Conservation (phyloP, 1,140 invertebrate genomes). For the Anastatus disparis region DNA sequence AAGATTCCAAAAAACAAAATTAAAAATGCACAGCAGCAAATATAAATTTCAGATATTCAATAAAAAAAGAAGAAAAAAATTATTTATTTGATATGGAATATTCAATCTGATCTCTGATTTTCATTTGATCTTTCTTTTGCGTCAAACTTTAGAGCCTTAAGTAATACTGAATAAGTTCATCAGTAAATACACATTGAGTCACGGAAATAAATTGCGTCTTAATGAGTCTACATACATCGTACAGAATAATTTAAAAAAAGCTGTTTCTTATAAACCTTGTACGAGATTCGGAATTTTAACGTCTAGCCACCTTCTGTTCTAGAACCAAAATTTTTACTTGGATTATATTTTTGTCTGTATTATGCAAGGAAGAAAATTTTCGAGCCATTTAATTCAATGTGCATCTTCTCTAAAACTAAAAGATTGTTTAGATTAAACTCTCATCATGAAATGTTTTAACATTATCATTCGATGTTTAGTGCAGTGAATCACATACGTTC, state of each 20-base stretch:
- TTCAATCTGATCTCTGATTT: background rate
- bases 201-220: conserved; percentile 26
- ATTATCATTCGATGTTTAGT: no score
- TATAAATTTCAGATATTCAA: background rate
- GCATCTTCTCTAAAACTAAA: no score
- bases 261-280: conserved; percentile 19
- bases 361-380: no score
- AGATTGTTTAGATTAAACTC: no score
- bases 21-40: background rate
- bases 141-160: background rate
- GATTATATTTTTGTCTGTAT: no score
- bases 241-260: background rate
- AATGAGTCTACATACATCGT: background rate
- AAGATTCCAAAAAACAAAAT: background rate
- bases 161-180: background rate
- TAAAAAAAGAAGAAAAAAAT: background rate
- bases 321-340: no score
- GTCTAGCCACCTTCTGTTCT: no score
- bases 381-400: no score
- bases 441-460: no score
- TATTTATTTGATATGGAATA: background rate
- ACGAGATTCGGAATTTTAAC: conserved; percentile 31
- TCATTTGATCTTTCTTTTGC: conserved; percentile 2
- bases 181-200: conserved; percentile 34
- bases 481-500: no score